Evolutionary conservation across 2,113 vertebrate genomes (phyloP), one percentile per base, ranked within the genome.

Genomic region (Girardinichthys multiradiatus): DNA sequence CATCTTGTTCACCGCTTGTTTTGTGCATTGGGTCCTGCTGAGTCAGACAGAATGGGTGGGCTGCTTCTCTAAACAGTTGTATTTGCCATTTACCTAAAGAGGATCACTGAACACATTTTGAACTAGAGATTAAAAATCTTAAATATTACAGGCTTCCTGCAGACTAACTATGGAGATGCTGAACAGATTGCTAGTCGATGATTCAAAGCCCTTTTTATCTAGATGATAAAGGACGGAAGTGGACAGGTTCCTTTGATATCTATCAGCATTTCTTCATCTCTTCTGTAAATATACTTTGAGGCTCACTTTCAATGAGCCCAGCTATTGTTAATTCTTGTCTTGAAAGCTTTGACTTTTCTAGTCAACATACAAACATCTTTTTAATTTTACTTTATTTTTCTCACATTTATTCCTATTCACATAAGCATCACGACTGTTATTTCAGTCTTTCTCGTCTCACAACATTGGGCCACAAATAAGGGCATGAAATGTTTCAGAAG

Each of bases 201-300:
- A 70, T 81, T 85, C 72, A 84, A 79, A 87, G 77, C 30, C 17
- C 29, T 65, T 85, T 68, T 68, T 63, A 88, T 83, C 48, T 57
- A 2, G 35, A 51, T 21, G 72, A 78, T 74, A 57, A 79, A 65
- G 14, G 54, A 70, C 70, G 31, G 31, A 83, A 81, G 64, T 59
- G 42, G 26, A n/a, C n/a, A 48, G 26, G 65, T 37, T 66, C 61
- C 70, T 82, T 72, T 82, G 73, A 84, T 75, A 45, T 72, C 3
- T 27, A 64, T 29, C 8, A 8, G 48, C 27, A 64, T 83, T 72
- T 28, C 63, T 51, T 30, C 48, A n/a, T 17, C 37, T 51, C 30
- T 31, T 71, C 54, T 68, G 19, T 67, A 69, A 30, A 37, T 31
- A 72, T 70, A 64, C 60, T 71, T 67, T 60, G 4, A 78, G 19